phyloP scores from a whole-genome alignment of 2,888 invertebrate genomes.

The Calameuta idolon region DNA sequence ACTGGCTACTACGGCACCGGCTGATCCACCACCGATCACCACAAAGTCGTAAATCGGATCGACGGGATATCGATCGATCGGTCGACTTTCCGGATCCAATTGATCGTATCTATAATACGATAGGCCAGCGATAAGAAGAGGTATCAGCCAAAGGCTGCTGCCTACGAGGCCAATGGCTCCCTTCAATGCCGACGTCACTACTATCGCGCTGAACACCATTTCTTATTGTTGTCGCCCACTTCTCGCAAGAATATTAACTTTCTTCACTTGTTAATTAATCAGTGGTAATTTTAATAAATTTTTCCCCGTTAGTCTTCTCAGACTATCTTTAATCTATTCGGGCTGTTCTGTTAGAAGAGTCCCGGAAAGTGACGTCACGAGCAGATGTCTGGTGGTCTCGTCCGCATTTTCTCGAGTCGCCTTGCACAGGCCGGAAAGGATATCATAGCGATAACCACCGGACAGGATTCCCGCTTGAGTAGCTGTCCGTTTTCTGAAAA shows the following conservation, averaged over 20 bases:
- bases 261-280: neutral
- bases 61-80: conserved; percentile 77
- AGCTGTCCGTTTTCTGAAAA: neutral
- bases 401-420: conserved; percentile 42
- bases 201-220: conserved; percentile 81
- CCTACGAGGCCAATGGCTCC: conserved; percentile 79
- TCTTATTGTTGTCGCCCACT: conserved; percentile 29
- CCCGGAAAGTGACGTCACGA: conserved; percentile 23
- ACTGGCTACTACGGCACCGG: conserved; percentile 89
- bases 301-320: conserved; percentile 18
- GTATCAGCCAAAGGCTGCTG: conserved; percentile 87
- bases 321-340: conserved; percentile 11
- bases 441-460: neutral
- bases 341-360: neutral
- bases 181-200: conserved; percentile 83
- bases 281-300: neutral
- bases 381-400: conserved; percentile 42
- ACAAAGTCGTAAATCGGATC: conserved; percentile 86
- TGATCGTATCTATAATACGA: conserved; percentile 85
- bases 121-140: conserved; percentile 83
- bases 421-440: conserved; percentile 12
- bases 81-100: conserved; percentile 83
- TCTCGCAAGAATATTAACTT: neutral
- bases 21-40: conserved; percentile 88
- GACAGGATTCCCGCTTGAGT: neutral